These are phyloP conservation scores for Nibea coibor DNA, from an alignment of 2,113 vertebrate species.

Conservation along the genomic window DNA sequence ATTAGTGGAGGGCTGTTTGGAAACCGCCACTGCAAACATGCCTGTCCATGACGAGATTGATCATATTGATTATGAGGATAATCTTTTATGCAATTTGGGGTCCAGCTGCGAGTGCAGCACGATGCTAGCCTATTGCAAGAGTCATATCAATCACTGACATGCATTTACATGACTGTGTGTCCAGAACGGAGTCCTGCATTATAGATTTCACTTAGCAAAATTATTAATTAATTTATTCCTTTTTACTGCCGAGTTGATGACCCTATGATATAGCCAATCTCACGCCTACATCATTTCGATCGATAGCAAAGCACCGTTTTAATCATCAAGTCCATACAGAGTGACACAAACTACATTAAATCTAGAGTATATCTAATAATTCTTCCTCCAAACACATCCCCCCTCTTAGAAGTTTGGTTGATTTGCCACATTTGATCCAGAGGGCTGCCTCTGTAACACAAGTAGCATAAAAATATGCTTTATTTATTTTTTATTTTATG, in stretches of 20 bases:
- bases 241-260: neutral
- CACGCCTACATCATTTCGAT: neutral
- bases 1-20: conserved; percentile 16
- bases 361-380: neutral
- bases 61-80: conserved; percentile 21
- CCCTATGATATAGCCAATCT: neutral
- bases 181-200: neutral
- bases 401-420: neutral
- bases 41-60: conserved; percentile 11
- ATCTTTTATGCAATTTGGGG: conserved; percentile 6
- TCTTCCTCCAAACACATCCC: neutral
- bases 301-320: neutral
- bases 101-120: neutral
- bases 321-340: neutral
- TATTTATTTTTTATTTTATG: neutral
- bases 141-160: neutral
- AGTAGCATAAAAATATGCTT: conserved; percentile 1
- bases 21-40: neutral
- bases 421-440: neutral
- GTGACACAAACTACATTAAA: neutral
- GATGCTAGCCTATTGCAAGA: neutral
- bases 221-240: neutral
- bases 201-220: neutral
- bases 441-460: neutral
- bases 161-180: neutral